phyloP scores from a whole-genome alignment of 1,140 invertebrate species.

The Drosophila willistoni region DNA sequence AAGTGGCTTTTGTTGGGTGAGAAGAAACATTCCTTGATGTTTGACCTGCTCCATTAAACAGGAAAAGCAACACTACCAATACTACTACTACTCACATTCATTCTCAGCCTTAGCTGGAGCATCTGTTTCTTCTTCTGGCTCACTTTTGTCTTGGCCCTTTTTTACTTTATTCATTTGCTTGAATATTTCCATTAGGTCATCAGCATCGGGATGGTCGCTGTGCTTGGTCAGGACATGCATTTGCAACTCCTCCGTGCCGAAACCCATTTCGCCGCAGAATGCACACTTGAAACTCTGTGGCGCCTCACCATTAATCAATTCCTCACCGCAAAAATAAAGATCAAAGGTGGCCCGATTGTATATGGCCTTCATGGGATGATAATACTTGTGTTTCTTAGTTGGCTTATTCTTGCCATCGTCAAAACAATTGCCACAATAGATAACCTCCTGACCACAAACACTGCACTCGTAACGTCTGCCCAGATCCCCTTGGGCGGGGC shows the following conservation, averaged over 20 bases:
- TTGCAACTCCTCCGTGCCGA: conserved; percentile 41
- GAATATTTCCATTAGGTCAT: conserved; percentile 42
- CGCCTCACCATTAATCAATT: conserved; percentile 40
- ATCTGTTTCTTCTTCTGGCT: background rate
- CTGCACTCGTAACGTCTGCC: conserved; percentile 43
- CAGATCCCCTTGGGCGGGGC: conserved; percentile 19
- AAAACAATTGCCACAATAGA: conserved; percentile 48
- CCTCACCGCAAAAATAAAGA: conserved; percentile 45
- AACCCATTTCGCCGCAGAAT: conserved; percentile 50
- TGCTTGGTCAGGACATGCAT: conserved; percentile 47
- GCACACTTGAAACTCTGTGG: conserved; percentile 55
- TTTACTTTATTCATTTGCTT: conserved; percentile 28
- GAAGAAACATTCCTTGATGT: conserved; percentile 4
- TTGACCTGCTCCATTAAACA: conserved; percentile 23
- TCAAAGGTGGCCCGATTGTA: conserved; percentile 40
- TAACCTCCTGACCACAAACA: conserved; percentile 39
- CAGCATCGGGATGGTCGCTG: conserved; percentile 28
- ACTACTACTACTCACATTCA: conserved; percentile 42
- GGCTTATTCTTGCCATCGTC: conserved; percentile 28
- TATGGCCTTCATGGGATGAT: conserved; percentile 58
- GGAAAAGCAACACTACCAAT: conserved; percentile 4
- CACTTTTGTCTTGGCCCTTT: background rate
- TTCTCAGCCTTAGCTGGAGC: background rate
- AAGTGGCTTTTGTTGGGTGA: conserved; percentile 38
- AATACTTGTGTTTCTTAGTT: conserved; percentile 44